Percentiles rank a stretch among this genome's conserved stretches.
Evolutionary conservation across 2,113 vertebrate species (phyloP).

Genomic region (Sceloporus undulatus): DNA sequence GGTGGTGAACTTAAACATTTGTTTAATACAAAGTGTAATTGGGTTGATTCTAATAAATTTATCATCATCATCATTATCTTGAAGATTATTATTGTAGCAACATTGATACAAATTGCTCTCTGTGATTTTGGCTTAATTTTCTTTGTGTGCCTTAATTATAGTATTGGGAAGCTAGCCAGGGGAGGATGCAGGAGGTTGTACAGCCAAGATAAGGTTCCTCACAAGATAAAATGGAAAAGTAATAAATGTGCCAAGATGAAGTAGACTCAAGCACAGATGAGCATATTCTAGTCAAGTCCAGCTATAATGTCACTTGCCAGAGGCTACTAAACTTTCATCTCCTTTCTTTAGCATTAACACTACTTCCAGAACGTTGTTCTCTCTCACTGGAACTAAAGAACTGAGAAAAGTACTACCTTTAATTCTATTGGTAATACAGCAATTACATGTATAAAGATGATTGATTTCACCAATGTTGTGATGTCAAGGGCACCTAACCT

Average conservation of each 20-base stretch:
- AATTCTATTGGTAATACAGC: neutral
- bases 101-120: neutral
- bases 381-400: neutral
- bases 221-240: neutral
- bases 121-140: slow-evolving; percentile 3
- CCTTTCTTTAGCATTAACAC: neutral
- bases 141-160: neutral
- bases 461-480: neutral
- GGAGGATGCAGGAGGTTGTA: neutral
- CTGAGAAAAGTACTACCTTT: neutral
- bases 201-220: neutral
- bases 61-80: neutral
- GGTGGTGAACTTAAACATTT: too few species aligned
- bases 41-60: neutral
- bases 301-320: neutral
- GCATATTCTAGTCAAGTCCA: neutral
- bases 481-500: neutral
- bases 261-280: neutral
- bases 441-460: neutral
- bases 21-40: neutral
- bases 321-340: neutral
- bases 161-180: neutral
- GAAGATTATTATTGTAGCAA: neutral
- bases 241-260: neutral
- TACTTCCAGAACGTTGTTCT: neutral